A percentile compares a stretch with the other conserved stretches of the same genome.
These are phyloP conservation scores for Bujurquina vittata DNA, from an alignment of 2,113 vertebrate genomes.

Conservation along the genomic window DNA sequence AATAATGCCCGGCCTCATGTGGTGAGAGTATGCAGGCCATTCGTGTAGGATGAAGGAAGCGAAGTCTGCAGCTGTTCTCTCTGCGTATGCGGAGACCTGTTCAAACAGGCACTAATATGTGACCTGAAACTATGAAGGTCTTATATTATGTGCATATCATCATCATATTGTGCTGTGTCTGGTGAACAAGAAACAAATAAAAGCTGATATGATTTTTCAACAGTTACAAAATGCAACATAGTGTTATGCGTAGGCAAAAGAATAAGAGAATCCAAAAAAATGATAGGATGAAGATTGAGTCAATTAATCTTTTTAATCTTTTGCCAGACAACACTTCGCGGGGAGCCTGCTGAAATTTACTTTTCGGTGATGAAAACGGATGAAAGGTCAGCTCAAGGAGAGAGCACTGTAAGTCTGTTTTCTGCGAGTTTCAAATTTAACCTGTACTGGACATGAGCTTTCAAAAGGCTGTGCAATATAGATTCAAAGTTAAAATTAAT, in stretches of 20 bases:
- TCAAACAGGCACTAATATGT: too few relatives aligned
- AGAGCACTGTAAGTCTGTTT: slow-evolving; percentile 86
- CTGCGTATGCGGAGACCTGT: too few relatives aligned
- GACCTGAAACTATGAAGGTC: too few relatives aligned
- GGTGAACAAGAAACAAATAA: too few relatives aligned
- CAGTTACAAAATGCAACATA: too few relatives aligned
- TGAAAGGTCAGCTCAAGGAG: slow-evolving; percentile 84
- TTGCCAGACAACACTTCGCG: slow-evolving; percentile 83
- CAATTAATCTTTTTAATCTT: neutral
- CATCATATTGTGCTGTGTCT: too few relatives aligned
- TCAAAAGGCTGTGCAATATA: neutral
- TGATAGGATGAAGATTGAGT: neutral
- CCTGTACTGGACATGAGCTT: neutral
- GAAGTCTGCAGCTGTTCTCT: too few relatives aligned
- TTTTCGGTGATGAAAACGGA: slow-evolving; percentile 94
- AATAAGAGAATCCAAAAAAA: neutral
- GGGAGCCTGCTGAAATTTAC: slow-evolving; percentile 89
- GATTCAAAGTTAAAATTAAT: neutral
- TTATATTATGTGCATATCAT: too few relatives aligned
- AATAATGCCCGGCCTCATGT: too few relatives aligned
- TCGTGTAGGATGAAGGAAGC: too few relatives aligned
- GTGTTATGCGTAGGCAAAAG: neutral
- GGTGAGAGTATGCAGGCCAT: too few relatives aligned
- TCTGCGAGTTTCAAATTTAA: neutral
- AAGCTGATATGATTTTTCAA: too few relatives aligned